A percentile compares a stretch with the other conserved stretches of the same genome.
phyloP scores from a whole-genome alignment of 2,888 invertebrate species.

The Hyppa rectilinea region DNA sequence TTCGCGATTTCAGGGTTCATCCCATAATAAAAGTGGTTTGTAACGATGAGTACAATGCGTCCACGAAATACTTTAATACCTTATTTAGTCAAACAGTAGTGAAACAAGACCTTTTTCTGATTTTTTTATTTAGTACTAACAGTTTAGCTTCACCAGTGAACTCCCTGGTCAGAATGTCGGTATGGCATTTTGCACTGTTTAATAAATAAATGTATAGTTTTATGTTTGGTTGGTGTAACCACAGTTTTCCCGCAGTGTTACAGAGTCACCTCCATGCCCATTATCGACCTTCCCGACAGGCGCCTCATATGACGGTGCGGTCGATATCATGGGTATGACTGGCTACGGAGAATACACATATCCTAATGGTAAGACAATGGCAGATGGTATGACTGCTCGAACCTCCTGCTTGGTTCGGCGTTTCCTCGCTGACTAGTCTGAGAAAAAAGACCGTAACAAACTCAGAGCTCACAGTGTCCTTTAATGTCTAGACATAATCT shows the following conservation, averaged over 20 bases:
- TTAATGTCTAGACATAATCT: too few species aligned
- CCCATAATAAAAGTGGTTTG: too few species aligned
- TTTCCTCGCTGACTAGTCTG: too few species aligned
- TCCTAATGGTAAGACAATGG: conserved; percentile 87
- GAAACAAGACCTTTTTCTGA: neutral
- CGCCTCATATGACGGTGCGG: conserved; percentile 91
- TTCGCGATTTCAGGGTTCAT: too few species aligned
- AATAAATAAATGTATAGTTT: neutral
- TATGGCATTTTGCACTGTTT: neutral
- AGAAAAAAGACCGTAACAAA: too few species aligned
- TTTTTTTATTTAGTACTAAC: too few species aligned
- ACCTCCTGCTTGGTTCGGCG: too few species aligned
- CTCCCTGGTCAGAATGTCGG: neutral
- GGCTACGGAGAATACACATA: conserved; percentile 91
- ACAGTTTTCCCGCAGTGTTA: conserved; percentile 66
- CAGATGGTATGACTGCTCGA: too few species aligned
- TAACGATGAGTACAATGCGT: too few species aligned
- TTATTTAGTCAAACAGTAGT: neutral
- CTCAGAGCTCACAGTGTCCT: too few species aligned
- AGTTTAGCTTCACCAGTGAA: too few species aligned
- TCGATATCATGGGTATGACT: conserved; percentile 91
- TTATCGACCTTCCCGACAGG: conserved; percentile 86
- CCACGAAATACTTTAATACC: too few species aligned
- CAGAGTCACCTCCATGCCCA: conserved; percentile 74
- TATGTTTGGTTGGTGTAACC: neutral